Conservation (phyloP, 2,113 vertebrate genomes). For the Ginglymostoma cirratum region DNA sequence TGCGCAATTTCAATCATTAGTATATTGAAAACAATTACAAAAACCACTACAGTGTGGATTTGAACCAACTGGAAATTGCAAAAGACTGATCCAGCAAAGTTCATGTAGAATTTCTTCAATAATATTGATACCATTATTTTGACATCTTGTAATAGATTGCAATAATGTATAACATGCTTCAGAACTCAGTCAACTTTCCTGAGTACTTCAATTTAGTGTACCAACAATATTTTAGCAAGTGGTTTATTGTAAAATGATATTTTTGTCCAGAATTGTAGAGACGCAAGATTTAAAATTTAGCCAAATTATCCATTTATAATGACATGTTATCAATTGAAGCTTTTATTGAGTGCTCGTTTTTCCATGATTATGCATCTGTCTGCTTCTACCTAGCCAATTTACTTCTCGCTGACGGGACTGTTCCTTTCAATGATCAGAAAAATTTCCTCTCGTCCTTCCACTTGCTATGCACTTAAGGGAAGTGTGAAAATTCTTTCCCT, state of each 20-base stretch:
- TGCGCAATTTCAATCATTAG: background rate
- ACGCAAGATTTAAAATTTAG: background rate
- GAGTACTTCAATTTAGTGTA: background rate
- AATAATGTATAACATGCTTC: background rate
- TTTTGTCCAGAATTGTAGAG: background rate
- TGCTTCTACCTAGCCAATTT: background rate
- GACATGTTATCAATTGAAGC: background rate
- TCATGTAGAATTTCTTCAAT: background rate
- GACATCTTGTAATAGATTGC: background rate
- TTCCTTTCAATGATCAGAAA: background rate
- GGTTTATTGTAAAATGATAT: background rate
- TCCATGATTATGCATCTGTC: background rate
- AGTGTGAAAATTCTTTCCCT: background rate
- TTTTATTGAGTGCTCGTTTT: background rate
- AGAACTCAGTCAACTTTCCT: background rate
- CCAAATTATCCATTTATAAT: background rate
- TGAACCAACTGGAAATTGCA: background rate
- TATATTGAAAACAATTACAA: background rate
- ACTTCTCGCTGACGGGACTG: background rate
- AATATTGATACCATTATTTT: background rate
- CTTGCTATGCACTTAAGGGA: background rate
- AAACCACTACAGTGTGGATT: background rate
- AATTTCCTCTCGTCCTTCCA: background rate
- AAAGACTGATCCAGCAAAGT: background rate
- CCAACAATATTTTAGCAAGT: background rate